phyloP scores from a whole-genome alignment of 2,888 invertebrate species.

The Argyresthia goedartella region DNA sequence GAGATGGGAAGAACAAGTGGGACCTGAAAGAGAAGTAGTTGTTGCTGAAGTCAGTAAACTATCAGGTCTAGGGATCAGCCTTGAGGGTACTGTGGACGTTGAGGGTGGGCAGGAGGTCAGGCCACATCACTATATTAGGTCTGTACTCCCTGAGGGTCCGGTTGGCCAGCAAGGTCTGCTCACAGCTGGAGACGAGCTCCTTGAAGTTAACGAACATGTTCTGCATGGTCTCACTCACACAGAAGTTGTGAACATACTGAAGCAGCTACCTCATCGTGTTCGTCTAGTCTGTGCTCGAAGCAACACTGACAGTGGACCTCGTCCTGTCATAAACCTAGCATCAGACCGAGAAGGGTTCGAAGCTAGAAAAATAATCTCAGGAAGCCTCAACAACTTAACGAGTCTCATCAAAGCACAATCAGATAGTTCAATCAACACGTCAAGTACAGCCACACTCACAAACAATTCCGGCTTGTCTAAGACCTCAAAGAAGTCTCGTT shows the following conservation, averaged over 20 bases:
- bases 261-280: slow-evolving; percentile 91
- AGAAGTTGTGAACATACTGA: slow-evolving; percentile 95
- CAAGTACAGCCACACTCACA: slow-evolving; percentile 84
- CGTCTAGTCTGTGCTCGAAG: slow-evolving; percentile 91
- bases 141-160: slow-evolving; percentile 96
- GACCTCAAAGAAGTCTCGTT: slow-evolving; percentile 85
- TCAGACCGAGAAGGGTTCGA: slow-evolving; percentile 85
- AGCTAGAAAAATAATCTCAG: slow-evolving; percentile 85
- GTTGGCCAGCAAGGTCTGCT: slow-evolving; percentile 92
- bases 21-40: slow-evolving; percentile 87
- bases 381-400: slow-evolving; percentile 86
- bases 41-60: slow-evolving; percentile 94
- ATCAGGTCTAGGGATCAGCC: slow-evolving; percentile 94
- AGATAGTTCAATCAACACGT: slow-evolving; percentile 91
- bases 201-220: slow-evolving; percentile 95
- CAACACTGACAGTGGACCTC: slow-evolving; percentile 75
- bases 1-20: slow-evolving; percentile 86
- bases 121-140: slow-evolving; percentile 98
- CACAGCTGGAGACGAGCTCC: slow-evolving; percentile 95
- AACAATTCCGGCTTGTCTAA: slow-evolving; percentile 71
- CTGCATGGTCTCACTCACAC: slow-evolving; percentile 94
- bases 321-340: slow-evolving; percentile 82
- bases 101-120: slow-evolving; percentile 96
- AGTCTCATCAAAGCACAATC: slow-evolving; percentile 94
- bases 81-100: slow-evolving; percentile 98